A percentile compares a stretch with the other conserved stretches of the same genome.
phyloP scores from a whole-genome alignment of 2,797 vertebrate genomes.

The Pseudochromis fuscus region DNA sequence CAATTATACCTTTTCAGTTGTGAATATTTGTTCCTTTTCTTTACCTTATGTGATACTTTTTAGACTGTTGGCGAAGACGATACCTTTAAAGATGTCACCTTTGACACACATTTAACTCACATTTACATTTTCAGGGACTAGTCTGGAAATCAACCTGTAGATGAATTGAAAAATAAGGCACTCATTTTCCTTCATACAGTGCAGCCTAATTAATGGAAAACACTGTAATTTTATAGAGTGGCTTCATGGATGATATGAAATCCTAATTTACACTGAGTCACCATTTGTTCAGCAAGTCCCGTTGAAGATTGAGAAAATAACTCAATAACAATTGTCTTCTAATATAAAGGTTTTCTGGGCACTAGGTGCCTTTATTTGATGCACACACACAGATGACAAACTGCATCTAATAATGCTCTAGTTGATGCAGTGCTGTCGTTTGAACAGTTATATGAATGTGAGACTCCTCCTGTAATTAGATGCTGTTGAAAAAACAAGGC shows the following conservation, averaged over 20 bases:
- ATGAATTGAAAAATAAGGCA: not conserved
- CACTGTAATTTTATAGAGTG: not conserved
- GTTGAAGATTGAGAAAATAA: not conserved
- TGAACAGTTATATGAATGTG: slow-evolving; percentile 7
- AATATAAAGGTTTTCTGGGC: not conserved
- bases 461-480: slow-evolving; percentile 31
- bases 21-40: not conserved
- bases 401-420: not conserved
- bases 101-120: no score
- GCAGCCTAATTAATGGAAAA: not conserved
- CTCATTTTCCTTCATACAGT: not conserved
- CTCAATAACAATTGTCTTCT: not conserved
- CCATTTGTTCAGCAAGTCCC: not conserved
- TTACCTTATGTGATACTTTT: not conserved
- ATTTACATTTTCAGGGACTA: no score
- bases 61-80: no score
- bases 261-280: not conserved
- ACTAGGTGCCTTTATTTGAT: no score
- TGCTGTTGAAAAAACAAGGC: slow-evolving; percentile 52
- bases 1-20: not conserved
- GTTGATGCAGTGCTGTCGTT: slow-evolving; percentile 2
- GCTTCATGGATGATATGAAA: not conserved
- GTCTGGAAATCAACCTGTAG: no score
- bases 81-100: no score
- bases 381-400: not conserved